Conservation (phyloP, 2,888 invertebrate species). For the Fragum sueziense region DNA sequence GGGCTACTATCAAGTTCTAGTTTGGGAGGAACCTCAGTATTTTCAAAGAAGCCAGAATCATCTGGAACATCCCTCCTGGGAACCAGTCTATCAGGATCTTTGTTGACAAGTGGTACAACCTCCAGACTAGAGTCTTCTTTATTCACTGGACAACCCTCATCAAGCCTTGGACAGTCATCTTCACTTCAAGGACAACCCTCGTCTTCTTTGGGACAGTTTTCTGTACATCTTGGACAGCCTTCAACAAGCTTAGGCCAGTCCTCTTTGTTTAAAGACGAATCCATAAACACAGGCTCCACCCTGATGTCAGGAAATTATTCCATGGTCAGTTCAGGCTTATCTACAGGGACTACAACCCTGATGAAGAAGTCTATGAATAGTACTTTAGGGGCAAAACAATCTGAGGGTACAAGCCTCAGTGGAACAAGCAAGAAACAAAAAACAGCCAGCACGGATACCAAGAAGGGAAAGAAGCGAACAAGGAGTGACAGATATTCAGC, state of each 20-base stretch:
- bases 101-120: background rate
- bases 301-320: background rate
- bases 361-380: background rate
- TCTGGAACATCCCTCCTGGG: background rate
- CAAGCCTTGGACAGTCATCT: background rate
- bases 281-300: background rate
- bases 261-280: slow-evolving; percentile 4
- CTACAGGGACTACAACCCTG: background rate
- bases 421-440: background rate
- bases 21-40: background rate
- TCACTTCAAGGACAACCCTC: background rate
- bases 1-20: background rate
- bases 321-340: background rate
- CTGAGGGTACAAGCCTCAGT: background rate
- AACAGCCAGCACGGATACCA: background rate
- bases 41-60: background rate
- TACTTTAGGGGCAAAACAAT: background rate
- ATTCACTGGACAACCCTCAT: background rate
- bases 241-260: background rate
- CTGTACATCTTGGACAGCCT: background rate
- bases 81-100: background rate
- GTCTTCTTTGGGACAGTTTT: too few relatives aligned
- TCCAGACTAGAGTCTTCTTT: background rate
- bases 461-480: slow-evolving; percentile 44
- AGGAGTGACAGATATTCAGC: slow-evolving; percentile 53